Evolutionary conservation across 1,140 invertebrate genomes (phyloP).

Genomic region (Brachystomella parvula): DNA sequence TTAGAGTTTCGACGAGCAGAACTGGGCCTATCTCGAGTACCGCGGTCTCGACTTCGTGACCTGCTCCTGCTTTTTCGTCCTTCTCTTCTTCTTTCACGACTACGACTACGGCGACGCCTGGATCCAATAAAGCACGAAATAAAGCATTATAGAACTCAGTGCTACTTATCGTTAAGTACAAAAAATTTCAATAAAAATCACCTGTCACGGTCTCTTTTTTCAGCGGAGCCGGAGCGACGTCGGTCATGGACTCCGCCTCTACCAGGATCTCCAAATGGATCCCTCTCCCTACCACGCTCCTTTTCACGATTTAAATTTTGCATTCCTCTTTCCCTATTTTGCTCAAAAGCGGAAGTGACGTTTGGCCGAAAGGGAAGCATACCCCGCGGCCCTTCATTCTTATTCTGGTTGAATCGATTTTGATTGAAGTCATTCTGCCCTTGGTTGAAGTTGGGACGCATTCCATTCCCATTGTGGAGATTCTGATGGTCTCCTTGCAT

Average conservation of each 20-base stretch:
- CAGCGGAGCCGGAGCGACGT: neutral
- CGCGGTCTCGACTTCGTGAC: conserved; percentile 8
- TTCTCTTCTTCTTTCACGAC: conserved; percentile 21
- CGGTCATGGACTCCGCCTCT: neutral
- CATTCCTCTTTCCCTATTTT: neutral
- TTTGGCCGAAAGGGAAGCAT: neutral
- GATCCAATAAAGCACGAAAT: neutral
- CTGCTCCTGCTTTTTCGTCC: conserved; percentile 2
- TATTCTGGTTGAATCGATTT: neutral
- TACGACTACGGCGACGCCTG: conserved; percentile 25
- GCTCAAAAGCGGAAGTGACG: neutral
- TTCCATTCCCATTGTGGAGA: neutral
- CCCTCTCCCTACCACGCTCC: neutral
- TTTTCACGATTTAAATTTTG: neutral
- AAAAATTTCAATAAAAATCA: neutral
- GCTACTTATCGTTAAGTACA: neutral
- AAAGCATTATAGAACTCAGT: neutral
- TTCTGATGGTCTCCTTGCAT: neutral
- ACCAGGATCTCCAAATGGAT: neutral
- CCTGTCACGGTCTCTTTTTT: neutral
- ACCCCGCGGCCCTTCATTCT: too few relatives aligned
- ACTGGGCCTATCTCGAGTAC: neutral
- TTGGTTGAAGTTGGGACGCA: neutral
- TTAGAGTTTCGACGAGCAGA: neutral
- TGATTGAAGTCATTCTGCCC: neutral